phyloP scores from a whole-genome alignment of 2,888 invertebrate genomes.

The Amblyjoppa fuscipennis region DNA sequence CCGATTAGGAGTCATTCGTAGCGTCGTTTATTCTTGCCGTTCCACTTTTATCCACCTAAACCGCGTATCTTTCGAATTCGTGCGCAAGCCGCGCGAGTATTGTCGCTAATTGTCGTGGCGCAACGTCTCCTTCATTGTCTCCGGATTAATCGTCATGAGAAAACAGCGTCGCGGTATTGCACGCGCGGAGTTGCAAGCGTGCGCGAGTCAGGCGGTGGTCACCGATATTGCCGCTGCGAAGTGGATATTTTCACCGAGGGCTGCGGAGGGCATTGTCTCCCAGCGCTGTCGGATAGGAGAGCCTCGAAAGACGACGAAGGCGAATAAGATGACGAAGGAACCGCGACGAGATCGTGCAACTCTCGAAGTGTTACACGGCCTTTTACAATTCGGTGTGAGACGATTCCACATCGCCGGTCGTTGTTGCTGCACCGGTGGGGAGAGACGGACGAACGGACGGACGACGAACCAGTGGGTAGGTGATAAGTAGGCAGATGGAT shows the following conservation, averaged over 20 bases:
- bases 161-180: constrained; percentile 69
- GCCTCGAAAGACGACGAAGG: neutral
- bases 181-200: neutral
- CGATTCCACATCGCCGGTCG: constrained; percentile 66
- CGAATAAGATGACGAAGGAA: constrained; percentile 19
- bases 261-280: constrained; percentile 14
- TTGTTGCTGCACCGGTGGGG: constrained; percentile 4
- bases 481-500: constrained; percentile 55
- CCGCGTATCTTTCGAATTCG: neutral
- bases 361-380: constrained; percentile 74
- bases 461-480: constrained; percentile 33
- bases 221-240: constrained; percentile 23
- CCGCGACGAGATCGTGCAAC: constrained; percentile 55
- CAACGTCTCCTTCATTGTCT: constrained; percentile 77
- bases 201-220: constrained; percentile 28
- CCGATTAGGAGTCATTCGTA: too few species aligned
- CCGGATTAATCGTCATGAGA: constrained; percentile 81
- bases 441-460: constrained; percentile 55
- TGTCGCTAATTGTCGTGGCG: constrained; percentile 82
- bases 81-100: constrained; percentile 74
- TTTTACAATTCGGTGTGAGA: constrained; percentile 74
- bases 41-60: neutral
- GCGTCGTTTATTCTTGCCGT: too few species aligned
- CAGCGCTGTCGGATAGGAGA: neutral
- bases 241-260: constrained; percentile 2